Percentiles rank a stretch among this genome's conserved stretches.
phyloP scores from a whole-genome alignment of 2,888 invertebrate species.

The Eustalomyia histrio region DNA sequence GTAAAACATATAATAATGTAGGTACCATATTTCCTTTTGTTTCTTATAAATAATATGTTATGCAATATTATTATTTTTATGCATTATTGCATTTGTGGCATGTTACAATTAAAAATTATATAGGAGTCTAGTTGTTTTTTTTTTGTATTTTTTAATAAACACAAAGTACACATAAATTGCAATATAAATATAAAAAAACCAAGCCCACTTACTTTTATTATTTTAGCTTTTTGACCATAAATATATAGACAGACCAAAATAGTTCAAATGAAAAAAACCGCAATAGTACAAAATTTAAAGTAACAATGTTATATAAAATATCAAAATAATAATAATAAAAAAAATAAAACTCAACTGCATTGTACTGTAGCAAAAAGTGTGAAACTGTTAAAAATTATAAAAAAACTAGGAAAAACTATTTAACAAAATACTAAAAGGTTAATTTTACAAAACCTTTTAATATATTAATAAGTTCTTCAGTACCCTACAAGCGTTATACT shows the following conservation, averaged over 20 bases:
- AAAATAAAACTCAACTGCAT: not conserved
- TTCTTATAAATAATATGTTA: slow-evolving; percentile 2
- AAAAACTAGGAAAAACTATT: not conserved
- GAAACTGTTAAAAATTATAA: not conserved
- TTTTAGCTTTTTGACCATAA: slow-evolving; percentile 25
- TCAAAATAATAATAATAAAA: not conserved
- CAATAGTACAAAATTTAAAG: slow-evolving; percentile 23
- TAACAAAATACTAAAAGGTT: not conserved
- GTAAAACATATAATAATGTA: not conserved
- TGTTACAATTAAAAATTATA: slow-evolving; percentile 27
- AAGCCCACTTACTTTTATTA: slow-evolving; percentile 36
- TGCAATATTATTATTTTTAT: slow-evolving; percentile 23
- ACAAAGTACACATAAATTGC: not conserved
- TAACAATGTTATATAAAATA: not conserved
- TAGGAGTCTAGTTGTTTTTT: not conserved
- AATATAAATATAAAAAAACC: not conserved
- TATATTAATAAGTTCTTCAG: no score
- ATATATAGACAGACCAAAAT: not conserved
- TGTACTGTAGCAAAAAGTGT: not conserved
- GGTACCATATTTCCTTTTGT: slow-evolving; percentile 18
- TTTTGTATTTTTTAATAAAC: not conserved
- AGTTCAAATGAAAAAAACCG: slow-evolving; percentile 7
- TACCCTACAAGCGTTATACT: no score
- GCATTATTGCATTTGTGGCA: slow-evolving; percentile 43
- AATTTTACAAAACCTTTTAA: not conserved